Base-by-base conservation (phyloP, 2,113 vertebrate species). In the Empidonax traillii region DNA sequence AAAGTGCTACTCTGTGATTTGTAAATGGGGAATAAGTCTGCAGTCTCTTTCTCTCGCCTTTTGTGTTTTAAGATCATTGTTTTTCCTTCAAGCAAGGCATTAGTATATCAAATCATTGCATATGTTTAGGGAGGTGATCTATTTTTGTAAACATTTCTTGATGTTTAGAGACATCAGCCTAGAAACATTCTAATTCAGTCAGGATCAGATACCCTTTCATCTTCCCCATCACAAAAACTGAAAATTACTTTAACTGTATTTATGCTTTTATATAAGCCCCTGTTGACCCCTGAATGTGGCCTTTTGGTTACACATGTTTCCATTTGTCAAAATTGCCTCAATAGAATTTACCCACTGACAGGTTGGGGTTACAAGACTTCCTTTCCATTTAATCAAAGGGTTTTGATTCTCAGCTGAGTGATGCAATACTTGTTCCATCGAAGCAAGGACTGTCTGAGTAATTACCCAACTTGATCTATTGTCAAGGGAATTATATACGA, bases 351-450 rank as follows among this genome's bases (percentile, higher is more conserved):
- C 61, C 74, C n/a, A 3, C 52, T 85, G 89, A 81, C 68, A 89
- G 76, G 69, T 75, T 69, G 35, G 41, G n/a, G 47, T 47, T 95
- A 56, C 5, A 11, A 68, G 83, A 3, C 18, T 81, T 81, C 56
- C 82, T 61, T 68, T 71, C 68, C 81, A 1, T 74, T 61, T 69
- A 66, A 88, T 65, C 65, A 46, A 67, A 85, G 41, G 41, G 2
- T 21, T 88, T 76, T 88, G 65, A 44, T 88, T 51, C 79, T 89
- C 69, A 39, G 53, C 58, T 79, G 69, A 85, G 68, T 75, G 92
- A 69, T 90, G 93, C 69, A 92, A 84, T 75, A 33, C 52, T 94
- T 87, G 83, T 89, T 66, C 94, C 80, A 13, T 78, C 92, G 87
- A 92, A 87, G 83, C 69, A 62, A 65, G 76, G 52, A 24, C 72